Evolutionary conservation across 2,797 vertebrate species (phyloP).

Genomic region (Sternotherus odoratus): DNA sequence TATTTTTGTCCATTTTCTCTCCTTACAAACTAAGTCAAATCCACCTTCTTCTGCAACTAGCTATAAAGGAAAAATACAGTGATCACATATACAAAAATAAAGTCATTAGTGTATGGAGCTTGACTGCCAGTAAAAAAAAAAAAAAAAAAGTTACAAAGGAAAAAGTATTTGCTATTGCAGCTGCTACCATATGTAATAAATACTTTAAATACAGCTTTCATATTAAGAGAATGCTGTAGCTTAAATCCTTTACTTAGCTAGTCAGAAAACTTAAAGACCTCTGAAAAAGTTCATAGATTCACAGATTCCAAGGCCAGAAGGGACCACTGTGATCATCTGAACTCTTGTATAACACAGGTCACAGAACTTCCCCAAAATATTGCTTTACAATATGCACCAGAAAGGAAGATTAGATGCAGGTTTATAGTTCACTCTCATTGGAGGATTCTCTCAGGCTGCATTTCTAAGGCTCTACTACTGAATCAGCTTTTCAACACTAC

Average conservation of each 20-base stretch:
- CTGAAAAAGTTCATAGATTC: background rate
- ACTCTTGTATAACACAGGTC: background rate
- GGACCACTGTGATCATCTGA: background rate
- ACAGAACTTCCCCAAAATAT: background rate
- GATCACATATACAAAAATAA: background rate
- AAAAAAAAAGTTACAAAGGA: background rate
- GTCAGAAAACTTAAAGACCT: background rate
- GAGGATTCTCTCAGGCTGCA: background rate
- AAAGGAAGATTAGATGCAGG: background rate
- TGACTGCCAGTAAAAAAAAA: background rate
- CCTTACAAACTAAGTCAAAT: constrained; percentile 94
- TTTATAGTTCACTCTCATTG: background rate
- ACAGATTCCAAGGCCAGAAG: background rate
- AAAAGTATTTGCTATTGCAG: background rate
- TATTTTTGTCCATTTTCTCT: constrained; percentile 97
- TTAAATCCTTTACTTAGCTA: background rate
- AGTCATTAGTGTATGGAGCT: background rate
- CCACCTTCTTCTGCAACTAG: constrained; percentile 96
- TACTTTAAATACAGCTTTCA: background rate
- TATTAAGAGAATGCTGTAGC: background rate
- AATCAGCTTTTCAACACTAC: background rate
- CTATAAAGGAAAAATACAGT: constrained; percentile 78
- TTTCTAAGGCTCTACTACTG: background rate
- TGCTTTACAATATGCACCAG: background rate
- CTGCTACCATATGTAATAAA: background rate